Percentiles rank a stretch among this genome's conserved stretches.
Conservation (phyloP, 2,113 vertebrate species). For the Oncorhynchus clarkii region DNA sequence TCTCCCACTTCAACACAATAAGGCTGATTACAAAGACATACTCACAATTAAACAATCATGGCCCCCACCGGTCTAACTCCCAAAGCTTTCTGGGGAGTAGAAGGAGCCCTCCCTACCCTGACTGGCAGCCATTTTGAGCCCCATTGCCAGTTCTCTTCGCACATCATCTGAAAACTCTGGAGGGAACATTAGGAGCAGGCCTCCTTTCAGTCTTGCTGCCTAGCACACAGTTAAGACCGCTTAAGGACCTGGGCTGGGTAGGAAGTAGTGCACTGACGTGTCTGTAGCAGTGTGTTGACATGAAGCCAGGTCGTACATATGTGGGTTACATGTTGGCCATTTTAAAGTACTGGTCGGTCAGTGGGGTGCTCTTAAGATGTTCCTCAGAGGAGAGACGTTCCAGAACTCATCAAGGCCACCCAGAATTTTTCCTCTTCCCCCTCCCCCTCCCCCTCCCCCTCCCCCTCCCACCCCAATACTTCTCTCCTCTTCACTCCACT, state of each 20-base stretch:
- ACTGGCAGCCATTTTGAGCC: conserved; percentile 71
- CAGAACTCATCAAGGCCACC: conserved; percentile 74
- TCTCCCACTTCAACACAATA: conserved; percentile 61
- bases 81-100: conserved; percentile 43
- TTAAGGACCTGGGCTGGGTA: conserved; percentile 42
- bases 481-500: conserved; percentile 16
- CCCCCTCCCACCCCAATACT: not conserved
- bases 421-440: conserved; percentile 64
- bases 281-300: not conserved
- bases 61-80: conserved; percentile 39
- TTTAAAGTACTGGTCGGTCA: conserved; percentile 52
- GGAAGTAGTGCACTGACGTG: conserved; percentile 30
- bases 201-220: conserved; percentile 20
- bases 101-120: conserved; percentile 18
- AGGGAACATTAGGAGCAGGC: conserved; percentile 48
- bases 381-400: conserved; percentile 66
- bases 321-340: conserved; percentile 46
- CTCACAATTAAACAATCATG: conserved; percentile 63
- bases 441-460: not conserved
- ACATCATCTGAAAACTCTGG: conserved; percentile 48
- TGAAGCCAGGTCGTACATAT: not conserved
- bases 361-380: conserved; percentile 65
- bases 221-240: conserved; percentile 42
- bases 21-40: conserved; percentile 66
- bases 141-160: conserved; percentile 48